Percentiles rank a stretch among this genome's conserved stretches.
These are phyloP conservation scores for Stenodema calcarata DNA, from an alignment of 2,888 invertebrate genomes.

Conservation along the genomic window DNA sequence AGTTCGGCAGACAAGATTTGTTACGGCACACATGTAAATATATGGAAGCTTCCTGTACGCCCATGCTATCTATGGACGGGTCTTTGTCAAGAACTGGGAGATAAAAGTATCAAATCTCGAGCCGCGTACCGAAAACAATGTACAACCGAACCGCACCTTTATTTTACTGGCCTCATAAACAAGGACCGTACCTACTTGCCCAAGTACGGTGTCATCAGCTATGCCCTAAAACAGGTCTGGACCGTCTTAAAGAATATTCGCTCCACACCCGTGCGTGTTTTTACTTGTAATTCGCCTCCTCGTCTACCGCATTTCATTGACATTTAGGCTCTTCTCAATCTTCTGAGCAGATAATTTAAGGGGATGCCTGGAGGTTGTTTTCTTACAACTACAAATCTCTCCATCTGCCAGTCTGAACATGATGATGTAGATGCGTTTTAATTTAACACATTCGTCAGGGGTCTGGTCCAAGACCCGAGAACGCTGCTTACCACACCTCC, in stretches of 20 bases:
- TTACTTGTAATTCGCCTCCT: not conserved
- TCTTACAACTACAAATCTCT: not conserved
- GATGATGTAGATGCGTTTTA: not conserved
- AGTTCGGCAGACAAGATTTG: no score
- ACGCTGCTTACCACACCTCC: no score
- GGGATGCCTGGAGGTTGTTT: not conserved
- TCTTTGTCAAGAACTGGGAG: not conserved
- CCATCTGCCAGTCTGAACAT: not conserved
- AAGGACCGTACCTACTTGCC: constrained; percentile 4
- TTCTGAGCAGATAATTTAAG: not conserved
- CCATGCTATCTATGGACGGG: not conserved
- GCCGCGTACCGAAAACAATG: not conserved
- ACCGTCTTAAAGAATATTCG: not conserved
- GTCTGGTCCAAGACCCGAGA: no score
- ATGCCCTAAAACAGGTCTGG: not conserved
- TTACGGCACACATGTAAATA: no score
- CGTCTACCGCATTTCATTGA: constrained; percentile 11
- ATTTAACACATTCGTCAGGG: not conserved
- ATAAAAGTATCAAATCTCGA: not conserved
- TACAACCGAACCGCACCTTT: not conserved
- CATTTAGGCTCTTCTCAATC: not conserved
- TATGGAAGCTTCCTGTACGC: no score
- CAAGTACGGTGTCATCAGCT: constrained; percentile 6
- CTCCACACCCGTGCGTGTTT: not conserved
- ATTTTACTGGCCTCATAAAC: not conserved